phyloP scores from a whole-genome alignment of 2,113 vertebrate genomes.

The Cephalopholis sonnerati region DNA sequence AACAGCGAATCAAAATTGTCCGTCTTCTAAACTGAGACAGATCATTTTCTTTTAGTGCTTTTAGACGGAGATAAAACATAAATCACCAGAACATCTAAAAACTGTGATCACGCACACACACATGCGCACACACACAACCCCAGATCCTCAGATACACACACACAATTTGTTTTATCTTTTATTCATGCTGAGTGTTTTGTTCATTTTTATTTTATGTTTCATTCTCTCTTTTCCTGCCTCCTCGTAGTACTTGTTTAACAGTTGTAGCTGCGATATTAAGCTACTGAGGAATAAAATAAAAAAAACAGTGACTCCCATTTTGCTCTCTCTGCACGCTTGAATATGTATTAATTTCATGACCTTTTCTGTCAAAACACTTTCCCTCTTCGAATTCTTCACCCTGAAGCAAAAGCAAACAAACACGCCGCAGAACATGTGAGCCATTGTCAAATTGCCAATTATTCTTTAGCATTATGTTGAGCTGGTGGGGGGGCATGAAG shows the following conservation, averaged over 20 bases:
- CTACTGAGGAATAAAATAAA: not conserved
- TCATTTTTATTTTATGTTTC: not conserved
- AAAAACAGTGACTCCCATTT: not conserved
- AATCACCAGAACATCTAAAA: constrained; percentile 3
- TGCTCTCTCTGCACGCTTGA: not conserved
- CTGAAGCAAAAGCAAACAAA: constrained; percentile 16
- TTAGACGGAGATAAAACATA: constrained; percentile 14
- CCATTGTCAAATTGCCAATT: constrained; percentile 14
- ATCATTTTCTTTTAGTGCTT: constrained; percentile 33
- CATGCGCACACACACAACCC: not conserved
- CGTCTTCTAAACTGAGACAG: constrained; percentile 33
- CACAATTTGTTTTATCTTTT: not conserved
- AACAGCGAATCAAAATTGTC: constrained; percentile 14
- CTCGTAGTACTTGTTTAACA: not conserved
- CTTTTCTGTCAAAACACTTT: constrained; percentile 10
- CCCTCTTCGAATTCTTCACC: not conserved
- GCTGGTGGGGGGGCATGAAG: not conserved
- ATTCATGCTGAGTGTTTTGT: not conserved
- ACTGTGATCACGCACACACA: not conserved
- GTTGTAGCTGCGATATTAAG: not conserved
- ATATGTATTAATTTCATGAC: not conserved
- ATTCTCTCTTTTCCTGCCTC: not conserved
- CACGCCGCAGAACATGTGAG: constrained; percentile 19
- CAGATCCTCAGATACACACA: not conserved
- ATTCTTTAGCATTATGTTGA: constrained; percentile 24